Evolutionary conservation across 2,888 invertebrate genomes (phyloP).

Genomic region (Xestoiulus laeticollis): DNA sequence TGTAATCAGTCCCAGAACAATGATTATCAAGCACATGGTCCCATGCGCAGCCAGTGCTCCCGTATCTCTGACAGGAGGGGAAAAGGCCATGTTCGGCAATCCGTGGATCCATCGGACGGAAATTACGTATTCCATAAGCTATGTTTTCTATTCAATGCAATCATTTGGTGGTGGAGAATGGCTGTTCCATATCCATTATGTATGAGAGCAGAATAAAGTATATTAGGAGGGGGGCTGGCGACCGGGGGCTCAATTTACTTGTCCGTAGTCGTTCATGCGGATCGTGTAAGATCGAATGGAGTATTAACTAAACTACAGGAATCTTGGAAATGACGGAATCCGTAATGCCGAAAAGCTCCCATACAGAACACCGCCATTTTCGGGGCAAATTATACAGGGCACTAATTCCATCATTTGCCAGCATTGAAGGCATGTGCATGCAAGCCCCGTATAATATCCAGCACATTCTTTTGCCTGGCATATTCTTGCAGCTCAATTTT

Average conservation of each 20-base stretch:
- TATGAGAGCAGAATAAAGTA: slow-evolving; percentile 23
- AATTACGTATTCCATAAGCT: slow-evolving; percentile 37
- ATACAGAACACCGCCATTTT: background rate
- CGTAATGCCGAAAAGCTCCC: background rate
- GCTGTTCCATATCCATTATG: slow-evolving; percentile 37
- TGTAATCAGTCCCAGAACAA: slow-evolving; percentile 37
- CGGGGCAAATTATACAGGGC: slow-evolving; percentile 5
- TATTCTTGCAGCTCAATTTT: background rate
- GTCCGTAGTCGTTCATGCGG: slow-evolving; percentile 25
- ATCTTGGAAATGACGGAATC: slow-evolving; percentile 33
- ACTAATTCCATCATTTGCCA: background rate
- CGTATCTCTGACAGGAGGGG: background rate
- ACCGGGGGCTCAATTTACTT: background rate
- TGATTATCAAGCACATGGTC: slow-evolving; percentile 29
- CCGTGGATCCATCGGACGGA: slow-evolving; percentile 28
- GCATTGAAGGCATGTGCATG: background rate
- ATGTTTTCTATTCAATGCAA: slow-evolving; percentile 28
- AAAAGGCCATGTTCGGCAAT: slow-evolving; percentile 30
- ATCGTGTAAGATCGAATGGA: slow-evolving; percentile 33
- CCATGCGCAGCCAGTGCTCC: slow-evolving; percentile 12
- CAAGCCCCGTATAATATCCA: background rate
- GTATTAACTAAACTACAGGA: slow-evolving; percentile 37
- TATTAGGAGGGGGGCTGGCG: background rate
- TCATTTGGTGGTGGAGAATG: slow-evolving; percentile 27
- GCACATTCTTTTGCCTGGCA: background rate